A percentile compares a stretch with the other conserved stretches of the same genome.
Conservation (phyloP, 2,113 vertebrate species). For the Saccopteryx bilineata region DNA sequence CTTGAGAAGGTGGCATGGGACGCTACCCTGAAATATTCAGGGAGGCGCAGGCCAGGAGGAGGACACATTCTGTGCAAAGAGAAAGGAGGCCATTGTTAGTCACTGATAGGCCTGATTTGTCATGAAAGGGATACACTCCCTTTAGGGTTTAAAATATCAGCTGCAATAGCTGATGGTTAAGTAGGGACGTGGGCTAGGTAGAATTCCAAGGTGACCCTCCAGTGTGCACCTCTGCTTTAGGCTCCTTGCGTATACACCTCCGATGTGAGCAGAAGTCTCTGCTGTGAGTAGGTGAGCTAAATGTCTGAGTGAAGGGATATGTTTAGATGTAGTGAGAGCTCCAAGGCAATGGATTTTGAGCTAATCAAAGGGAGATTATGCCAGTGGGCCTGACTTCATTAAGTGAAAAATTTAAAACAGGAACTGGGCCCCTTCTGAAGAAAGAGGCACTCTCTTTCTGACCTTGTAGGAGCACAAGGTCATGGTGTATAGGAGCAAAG, state of each 20-base stretch:
- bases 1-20: not conserved
- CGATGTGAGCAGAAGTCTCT: not conserved
- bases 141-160: not conserved
- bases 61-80: not conserved
- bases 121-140: not conserved
- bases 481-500: not conserved
- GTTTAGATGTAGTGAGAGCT: not conserved
- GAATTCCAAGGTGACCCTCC: not conserved
- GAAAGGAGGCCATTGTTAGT: not conserved
- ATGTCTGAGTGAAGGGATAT: not conserved
- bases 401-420: not conserved
- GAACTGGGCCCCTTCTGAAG: not conserved
- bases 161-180: not conserved
- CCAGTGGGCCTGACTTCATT: not conserved
- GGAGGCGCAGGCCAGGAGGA: not conserved
- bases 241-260: too few species aligned
- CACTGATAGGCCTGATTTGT: not conserved
- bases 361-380: not conserved
- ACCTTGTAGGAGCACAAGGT: too few species aligned
- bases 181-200: not conserved
- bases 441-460: not conserved
- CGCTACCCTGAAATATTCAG: not conserved
- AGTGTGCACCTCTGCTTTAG: fast-evolving
- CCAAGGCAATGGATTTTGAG: not conserved
- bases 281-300: not conserved